Evolutionary conservation across 1,140 invertebrate genomes (phyloP), one percentile per base, ranked within the genome.

Genomic region (Drosophila littoralis): DNA sequence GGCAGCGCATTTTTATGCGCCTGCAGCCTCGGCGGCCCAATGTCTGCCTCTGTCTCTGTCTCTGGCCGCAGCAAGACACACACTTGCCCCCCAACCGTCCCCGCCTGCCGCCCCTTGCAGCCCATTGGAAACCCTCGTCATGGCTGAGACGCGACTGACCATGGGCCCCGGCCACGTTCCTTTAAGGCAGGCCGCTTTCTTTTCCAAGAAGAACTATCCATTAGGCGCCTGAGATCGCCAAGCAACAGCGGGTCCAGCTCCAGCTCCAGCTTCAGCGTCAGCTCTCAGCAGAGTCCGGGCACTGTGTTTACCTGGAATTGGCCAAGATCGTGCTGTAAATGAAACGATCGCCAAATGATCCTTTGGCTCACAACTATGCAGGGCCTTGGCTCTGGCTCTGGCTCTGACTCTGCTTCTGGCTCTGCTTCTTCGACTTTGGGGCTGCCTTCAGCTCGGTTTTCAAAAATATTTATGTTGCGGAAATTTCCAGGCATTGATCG

Each of bases 151-250:
- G 54, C 12, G 38, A 57, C 32, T 63, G 57, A 45, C 66, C 66
- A 61, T 63, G 59, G 59, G 50, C 52, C 69, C 22, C 36, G 40
- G 52, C 58, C 67, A 70, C 58, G 71, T 74, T 69, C 71, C 71
- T 74, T 69, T 73, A 76, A 79, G 81, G 77, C 82, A 88, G 76
- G 73, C 83, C 84, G 83, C 83, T 88, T 88, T 88, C 83, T 88
- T 88, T 86, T 88, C 83, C 77, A 61, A 88, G 83, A 88, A 88
- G 76, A 88, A 79, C 84, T 89, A 88, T 79, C 79, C 83, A 88
- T 88, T 88, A 88, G 83, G 83, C 83, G 83, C 83, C 83, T 88
- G 73, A 88, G 83, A 83, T 88, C 71, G 76, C 75, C 72, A 63
- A 46, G 52, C 63, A 28, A 28, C 22, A 28, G 22, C 22, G 22